Evolutionary conservation across 2,113 vertebrate species (phyloP).

Genomic region (Rhinichthys klamathensis): DNA sequence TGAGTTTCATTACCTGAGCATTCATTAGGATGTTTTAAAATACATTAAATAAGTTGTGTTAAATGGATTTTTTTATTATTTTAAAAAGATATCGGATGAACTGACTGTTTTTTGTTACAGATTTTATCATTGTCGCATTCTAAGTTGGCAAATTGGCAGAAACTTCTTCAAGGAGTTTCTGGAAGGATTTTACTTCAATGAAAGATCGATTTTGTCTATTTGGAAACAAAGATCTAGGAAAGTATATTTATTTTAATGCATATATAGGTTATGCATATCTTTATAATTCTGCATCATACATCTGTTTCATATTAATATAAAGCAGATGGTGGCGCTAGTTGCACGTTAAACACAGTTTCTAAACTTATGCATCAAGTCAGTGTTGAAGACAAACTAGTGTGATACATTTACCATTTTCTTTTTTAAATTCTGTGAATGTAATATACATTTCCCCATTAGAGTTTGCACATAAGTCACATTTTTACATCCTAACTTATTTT

Average conservation of each 20-base stretch:
- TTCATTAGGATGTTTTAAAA: neutral
- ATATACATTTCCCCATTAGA: neutral
- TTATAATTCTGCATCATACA: neutral
- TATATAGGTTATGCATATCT: neutral
- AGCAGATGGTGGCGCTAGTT: constrained; percentile 37
- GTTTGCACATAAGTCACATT: neutral
- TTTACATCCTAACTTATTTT: neutral
- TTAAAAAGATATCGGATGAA: too few relatives aligned
- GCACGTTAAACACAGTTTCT: neutral
- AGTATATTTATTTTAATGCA: neutral
- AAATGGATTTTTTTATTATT: too few relatives aligned
- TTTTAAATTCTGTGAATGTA: neutral
- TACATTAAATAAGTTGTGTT: neutral
- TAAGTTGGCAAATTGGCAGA: neutral
- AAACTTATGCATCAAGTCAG: neutral
- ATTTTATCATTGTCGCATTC: too few relatives aligned
- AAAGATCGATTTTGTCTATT: neutral
- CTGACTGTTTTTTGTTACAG: too few relatives aligned
- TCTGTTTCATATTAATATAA: neutral
- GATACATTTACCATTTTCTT: neutral
- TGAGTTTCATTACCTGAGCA: constrained; percentile 10
- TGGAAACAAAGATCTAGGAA: neutral
- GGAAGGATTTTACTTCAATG: neutral
- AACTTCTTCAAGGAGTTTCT: neutral
- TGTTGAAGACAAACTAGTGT: neutral